Evolutionary conservation across 2,113 vertebrate species (phyloP), one percentile per base, ranked within the genome.

Genomic region (Corythaixoides concolor): DNA sequence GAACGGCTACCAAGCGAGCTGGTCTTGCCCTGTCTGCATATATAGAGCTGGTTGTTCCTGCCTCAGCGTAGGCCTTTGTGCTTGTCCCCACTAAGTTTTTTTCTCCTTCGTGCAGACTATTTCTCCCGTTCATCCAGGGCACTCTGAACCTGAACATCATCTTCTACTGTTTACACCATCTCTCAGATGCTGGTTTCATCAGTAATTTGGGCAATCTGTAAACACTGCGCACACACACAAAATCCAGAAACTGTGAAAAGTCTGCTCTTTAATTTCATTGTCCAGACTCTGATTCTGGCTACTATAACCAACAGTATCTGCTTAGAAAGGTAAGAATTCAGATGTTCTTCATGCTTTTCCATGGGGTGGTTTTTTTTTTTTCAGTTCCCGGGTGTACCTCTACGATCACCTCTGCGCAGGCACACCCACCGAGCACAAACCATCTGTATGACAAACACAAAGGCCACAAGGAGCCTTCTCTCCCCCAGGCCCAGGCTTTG

Each of bases 381-480:
- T 11, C 58, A 17, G 33, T 30, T 72, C 27, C 27, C n/a, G n/a
- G n/a, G n/a, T n/a, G n/a, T n/a, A n/a, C 18, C 16, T 12, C 20
- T 37, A 1, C 7, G 28, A 24, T 2, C 43, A 35, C 11, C 23
- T 8, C 26, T 30, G 26, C 2, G 7, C 70, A 6, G 49, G 22
- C 49, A 8, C 6, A 8, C 33, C n/a, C 27, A 3, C 30, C 8
- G 33, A 26, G 13, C 60, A 20, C 50, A 8, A 47, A 6, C 23
- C 15, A 8, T 3, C 8, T 1, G 4, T 1, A 12, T 0, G 21
- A 24, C 15, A 56, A 69, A 12, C 77, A 12, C 45, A 37, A 1
- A 27, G 5, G 7, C 1, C 12, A 12, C 58, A 11, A 12, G 7
- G 14, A 1, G 3, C 7, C 9, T 7, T 1, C 8, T 0, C 9